A percentile compares a stretch with the other conserved stretches of the same genome.
phyloP scores from a whole-genome alignment of 2,888 invertebrate genomes.

The Diogma glabrata region DNA sequence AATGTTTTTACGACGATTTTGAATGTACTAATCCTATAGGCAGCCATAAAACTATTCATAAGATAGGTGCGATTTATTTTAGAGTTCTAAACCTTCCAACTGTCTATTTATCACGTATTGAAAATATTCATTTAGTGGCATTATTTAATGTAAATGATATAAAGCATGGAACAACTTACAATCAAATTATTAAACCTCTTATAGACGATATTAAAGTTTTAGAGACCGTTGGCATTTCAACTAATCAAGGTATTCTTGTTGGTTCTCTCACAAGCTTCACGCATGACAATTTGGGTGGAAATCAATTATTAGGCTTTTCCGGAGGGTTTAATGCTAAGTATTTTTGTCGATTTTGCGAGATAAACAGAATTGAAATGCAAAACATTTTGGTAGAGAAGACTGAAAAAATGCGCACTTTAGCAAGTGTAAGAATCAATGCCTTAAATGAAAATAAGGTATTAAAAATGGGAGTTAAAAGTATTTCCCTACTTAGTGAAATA shows the following conservation, averaged over 20 bases:
- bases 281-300: background rate
- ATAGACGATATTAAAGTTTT: background rate
- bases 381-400: background rate
- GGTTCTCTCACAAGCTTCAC: background rate
- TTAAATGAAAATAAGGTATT: background rate
- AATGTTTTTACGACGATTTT: background rate
- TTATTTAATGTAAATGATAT: background rate
- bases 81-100: background rate
- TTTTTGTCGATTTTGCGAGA: background rate
- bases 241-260: background rate
- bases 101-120: background rate
- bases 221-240: background rate
- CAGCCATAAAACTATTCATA: background rate
- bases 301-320: background rate
- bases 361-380: background rate
- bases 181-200: background rate
- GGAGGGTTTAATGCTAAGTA: background rate
- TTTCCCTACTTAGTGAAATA: too few species aligned
- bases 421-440: background rate
- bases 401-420: background rate
- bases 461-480: background rate
- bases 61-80: background rate
- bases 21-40: background rate
- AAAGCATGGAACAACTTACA: background rate
- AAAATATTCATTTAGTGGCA: conserved; percentile 1